Evolutionary conservation across 2,797 vertebrate genomes (phyloP).

Genomic region (Macrochelys suwanniensis): DNA sequence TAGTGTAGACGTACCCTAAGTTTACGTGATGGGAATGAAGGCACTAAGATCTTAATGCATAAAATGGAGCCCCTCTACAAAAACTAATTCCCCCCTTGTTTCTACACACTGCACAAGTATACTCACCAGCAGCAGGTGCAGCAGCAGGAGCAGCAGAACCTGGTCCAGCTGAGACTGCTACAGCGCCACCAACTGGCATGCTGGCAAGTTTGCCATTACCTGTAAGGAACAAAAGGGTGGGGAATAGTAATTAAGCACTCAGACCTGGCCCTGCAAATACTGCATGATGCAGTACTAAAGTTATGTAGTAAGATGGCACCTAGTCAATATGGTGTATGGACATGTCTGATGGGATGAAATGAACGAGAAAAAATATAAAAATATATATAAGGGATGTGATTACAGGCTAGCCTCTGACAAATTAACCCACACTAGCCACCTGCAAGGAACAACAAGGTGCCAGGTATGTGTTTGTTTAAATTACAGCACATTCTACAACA

Average conservation of each 20-base stretch:
- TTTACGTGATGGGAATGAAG: not conserved
- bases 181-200: slow-evolving; percentile 80
- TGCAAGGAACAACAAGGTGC: not conserved
- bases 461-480: not conserved
- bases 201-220: slow-evolving; percentile 85
- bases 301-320: not conserved
- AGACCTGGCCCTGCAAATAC: not conserved
- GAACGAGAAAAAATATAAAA: not conserved
- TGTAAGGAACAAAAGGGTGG: not conserved
- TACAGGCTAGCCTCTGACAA: not conserved
- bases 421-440: not conserved
- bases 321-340: not conserved
- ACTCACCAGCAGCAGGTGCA: slow-evolving; percentile 82
- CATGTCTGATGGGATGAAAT: not conserved
- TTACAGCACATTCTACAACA: not conserved
- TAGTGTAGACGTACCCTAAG: not conserved
- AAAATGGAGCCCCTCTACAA: not conserved
- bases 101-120: not conserved
- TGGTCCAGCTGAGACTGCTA: slow-evolving; percentile 74
- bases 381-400: not conserved
- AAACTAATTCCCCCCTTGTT: too few relatives aligned
- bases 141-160: slow-evolving; percentile 81
- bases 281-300: not conserved
- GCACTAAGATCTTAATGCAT: not conserved
- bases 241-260: not conserved